phyloP scores from a whole-genome alignment of 2,797 vertebrate genomes.

The Toxotes lorentzi region DNA sequence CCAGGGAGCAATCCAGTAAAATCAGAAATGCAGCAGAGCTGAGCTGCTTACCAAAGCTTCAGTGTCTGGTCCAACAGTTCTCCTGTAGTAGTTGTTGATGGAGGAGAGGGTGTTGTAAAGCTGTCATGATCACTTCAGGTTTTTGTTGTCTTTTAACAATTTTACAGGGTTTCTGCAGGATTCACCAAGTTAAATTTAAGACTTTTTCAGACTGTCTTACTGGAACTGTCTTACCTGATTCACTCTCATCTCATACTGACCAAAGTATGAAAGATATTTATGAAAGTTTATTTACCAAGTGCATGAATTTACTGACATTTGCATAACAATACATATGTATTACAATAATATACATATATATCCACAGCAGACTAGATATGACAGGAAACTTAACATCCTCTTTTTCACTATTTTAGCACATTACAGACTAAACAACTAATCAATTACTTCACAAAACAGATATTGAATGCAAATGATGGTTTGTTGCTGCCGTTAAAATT shows the following conservation, averaged over 20 bases:
- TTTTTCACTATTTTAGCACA: too few relatives aligned
- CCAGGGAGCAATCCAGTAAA: background rate
- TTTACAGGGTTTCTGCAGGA: background rate
- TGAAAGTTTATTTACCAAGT: background rate
- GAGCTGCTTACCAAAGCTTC: constrained; percentile 18
- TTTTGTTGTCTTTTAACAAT: background rate
- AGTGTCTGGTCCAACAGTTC: constrained; percentile 9
- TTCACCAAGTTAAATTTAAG: background rate
- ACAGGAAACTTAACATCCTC: too few relatives aligned
- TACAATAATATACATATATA: too few relatives aligned
- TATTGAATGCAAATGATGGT: too few relatives aligned
- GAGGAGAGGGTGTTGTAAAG: background rate
- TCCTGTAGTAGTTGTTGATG: background rate
- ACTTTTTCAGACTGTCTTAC: too few relatives aligned
- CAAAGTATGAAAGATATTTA: background rate
- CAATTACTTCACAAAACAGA: too few relatives aligned
- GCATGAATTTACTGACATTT: background rate
- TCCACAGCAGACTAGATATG: too few relatives aligned
- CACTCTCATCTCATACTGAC: too few relatives aligned
- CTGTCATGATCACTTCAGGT: background rate
- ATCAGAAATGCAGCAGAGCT: constrained; percentile 5
- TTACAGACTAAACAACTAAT: too few relatives aligned
- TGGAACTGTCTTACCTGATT: background rate
- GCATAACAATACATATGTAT: too few relatives aligned
- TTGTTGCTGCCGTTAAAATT: too few relatives aligned